phyloP scores from a whole-genome alignment of 2,888 invertebrate species.

The Rhagophthalmus giganteus region DNA sequence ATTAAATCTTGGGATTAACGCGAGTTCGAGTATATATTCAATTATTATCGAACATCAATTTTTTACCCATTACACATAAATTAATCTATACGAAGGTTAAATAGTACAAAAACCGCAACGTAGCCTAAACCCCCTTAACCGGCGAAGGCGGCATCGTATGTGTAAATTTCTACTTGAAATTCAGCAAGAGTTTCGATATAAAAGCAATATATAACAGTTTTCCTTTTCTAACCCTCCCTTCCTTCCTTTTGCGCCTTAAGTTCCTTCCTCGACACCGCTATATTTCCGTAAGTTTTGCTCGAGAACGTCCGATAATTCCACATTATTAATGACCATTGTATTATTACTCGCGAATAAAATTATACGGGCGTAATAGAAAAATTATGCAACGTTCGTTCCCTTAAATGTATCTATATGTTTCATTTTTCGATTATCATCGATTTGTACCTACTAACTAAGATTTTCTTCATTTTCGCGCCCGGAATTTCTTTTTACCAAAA shows the following conservation, averaged over 20 bases:
- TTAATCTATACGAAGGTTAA: no score
- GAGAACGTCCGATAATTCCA: slow-evolving; percentile 36
- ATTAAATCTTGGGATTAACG: no score
- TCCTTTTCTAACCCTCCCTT: slow-evolving; percentile 29
- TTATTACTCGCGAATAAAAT: slow-evolving; percentile 30
- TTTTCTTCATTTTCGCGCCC: neutral
- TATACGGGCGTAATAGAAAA: slow-evolving; percentile 16
- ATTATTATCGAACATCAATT: no score
- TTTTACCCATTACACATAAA: no score
- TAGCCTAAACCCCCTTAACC: no score
- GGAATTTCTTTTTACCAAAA: no score
- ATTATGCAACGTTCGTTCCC: neutral
- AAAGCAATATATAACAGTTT: slow-evolving; percentile 39
- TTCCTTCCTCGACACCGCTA: slow-evolving; percentile 31
- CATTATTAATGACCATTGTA: slow-evolving; percentile 40
- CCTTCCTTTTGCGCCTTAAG: slow-evolving; percentile 28
- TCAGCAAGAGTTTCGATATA: slow-evolving; percentile 38
- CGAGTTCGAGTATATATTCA: no score
- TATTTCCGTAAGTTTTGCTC: slow-evolving; percentile 30
- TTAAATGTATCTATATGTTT: no score
- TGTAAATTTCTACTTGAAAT: slow-evolving; percentile 40
- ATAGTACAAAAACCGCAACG: no score
- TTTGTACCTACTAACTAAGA: no score
- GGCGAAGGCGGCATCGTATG: slow-evolving; percentile 9
- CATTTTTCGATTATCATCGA: no score